phyloP scores from a whole-genome alignment of 53 echinoderm and acorn worm species.

The Arbacia lixula region DNA sequence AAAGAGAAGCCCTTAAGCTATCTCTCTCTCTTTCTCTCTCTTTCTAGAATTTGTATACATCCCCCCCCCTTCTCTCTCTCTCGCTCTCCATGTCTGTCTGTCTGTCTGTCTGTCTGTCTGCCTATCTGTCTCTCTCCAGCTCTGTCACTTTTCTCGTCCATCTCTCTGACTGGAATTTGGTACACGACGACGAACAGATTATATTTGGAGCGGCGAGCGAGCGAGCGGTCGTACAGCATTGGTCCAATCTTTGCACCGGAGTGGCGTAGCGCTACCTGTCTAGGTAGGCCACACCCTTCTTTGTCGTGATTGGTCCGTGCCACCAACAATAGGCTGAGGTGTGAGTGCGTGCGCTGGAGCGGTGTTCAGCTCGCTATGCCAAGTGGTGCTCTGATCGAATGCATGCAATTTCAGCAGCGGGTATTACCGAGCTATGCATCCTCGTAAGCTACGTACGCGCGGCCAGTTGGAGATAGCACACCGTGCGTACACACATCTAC shows the following conservation, averaged over 20 bases:
- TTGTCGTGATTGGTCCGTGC: background rate
- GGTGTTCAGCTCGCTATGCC: background rate
- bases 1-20: constrained; percentile 52
- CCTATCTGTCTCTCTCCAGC: too few species aligned
- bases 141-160: too few species aligned
- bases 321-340: background rate
- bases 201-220: background rate
- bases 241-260: constrained; percentile 1
- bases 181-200: too few species aligned
- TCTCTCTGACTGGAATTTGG: too few species aligned
- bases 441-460: background rate
- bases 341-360: background rate
- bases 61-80: too few species aligned
- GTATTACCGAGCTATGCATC: too few species aligned
- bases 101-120: too few species aligned
- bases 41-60: constrained; percentile 24
- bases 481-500: too few species aligned
- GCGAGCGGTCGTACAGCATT: constrained; percentile 3
- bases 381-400: too few species aligned
- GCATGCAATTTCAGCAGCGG: too few species aligned
- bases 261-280: background rate
- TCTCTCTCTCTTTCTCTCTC: constrained; percentile 1
- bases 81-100: too few species aligned
- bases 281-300: background rate
- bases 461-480: constrained; percentile 3